phyloP scores from a whole-genome alignment of 2,797 vertebrate genomes.

The Zalophus californianus region DNA sequence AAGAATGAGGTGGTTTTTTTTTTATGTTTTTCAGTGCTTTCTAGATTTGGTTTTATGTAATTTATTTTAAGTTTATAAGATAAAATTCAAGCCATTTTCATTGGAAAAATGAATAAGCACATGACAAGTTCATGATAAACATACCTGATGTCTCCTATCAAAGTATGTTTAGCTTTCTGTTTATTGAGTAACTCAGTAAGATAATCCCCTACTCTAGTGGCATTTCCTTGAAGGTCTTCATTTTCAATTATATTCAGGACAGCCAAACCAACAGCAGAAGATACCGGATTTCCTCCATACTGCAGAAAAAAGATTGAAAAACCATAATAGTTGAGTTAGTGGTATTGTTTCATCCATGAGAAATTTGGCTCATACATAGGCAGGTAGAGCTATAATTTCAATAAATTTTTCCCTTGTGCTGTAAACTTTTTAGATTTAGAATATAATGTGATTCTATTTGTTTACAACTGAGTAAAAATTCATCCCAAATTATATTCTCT shows the following conservation, averaged over 20 bases:
- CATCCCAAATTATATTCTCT: neutral
- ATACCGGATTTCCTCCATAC: slow-evolving; percentile 99
- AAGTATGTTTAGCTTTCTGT: slow-evolving; percentile 93
- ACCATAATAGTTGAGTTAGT: slow-evolving; percentile 8
- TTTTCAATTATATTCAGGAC: slow-evolving; percentile 95
- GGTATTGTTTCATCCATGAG: neutral
- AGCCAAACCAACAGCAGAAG: slow-evolving; percentile 96
- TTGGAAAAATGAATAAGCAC: neutral
- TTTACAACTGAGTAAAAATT: neutral
- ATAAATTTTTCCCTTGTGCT: slow-evolving; percentile 24
- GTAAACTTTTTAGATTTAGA: slow-evolving; percentile 25
- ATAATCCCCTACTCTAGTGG: slow-evolving; percentile 92
- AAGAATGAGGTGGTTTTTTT: neutral
- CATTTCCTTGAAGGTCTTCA: slow-evolving; percentile 95
- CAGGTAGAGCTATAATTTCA: slow-evolving; percentile 7
- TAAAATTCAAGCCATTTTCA: neutral
- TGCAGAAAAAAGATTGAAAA: slow-evolving; percentile 82
- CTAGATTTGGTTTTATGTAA: neutral
- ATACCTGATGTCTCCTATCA: slow-evolving; percentile 97
- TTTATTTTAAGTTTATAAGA: slow-evolving; percentile 1
- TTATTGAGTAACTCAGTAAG: slow-evolving; percentile 90
- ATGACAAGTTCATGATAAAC: neutral
- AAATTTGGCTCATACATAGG: neutral
- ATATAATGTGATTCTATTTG: neutral
- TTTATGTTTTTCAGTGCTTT: neutral